Base-by-base conservation (phyloP, 2,888 invertebrate species). In the Cataglyphis albicans region DNA sequence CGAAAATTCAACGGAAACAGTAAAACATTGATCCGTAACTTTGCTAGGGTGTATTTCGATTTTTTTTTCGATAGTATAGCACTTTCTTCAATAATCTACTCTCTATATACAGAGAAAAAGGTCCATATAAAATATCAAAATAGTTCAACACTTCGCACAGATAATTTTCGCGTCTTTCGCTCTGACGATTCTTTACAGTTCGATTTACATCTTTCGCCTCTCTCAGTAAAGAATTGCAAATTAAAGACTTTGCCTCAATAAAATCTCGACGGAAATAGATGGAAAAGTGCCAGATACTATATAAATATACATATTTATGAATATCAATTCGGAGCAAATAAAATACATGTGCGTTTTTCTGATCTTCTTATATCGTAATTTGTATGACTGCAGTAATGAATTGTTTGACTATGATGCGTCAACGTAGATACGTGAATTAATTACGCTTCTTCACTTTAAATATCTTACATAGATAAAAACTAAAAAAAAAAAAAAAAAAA, bases 121-220 rank as follows among this genome's bases (percentile, higher is more conserved):
- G n/a, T 87, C 74, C 86, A 86, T 91, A 91, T 89, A 91, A 91
- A 91, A 91, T 88, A 89, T 87, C 83, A 86, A 90, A 89, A 90
- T 88, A 83, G 87, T 82, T 88, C 73, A 91, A 90, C 90, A 91
- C 86, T 87, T 83, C 72, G 83, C 86, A 52, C n/a, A 83, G 84
- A 87, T 82, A 88, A 89, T 86, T 87, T 87, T n/a, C 52, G 74
- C 59, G 48, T 55, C 48, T 83, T 67, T 86, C 83, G 86, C 83
- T 89, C 65, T 84, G 81, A 86, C 84, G 38, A 89, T 72, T 70
- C 64, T 67, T 75, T 83, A 83, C 85, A 87, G 2, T 63, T 86
- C 80, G 84, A 80, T 82, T 82, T 86, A 82, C 83, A 81, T 57
- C 72, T 44, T 44, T 83, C 65, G 73, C 55, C 48, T 81, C 61